Evolutionary conservation across 2,797 vertebrate species (phyloP).

Genomic region (Nasua narica): DNA sequence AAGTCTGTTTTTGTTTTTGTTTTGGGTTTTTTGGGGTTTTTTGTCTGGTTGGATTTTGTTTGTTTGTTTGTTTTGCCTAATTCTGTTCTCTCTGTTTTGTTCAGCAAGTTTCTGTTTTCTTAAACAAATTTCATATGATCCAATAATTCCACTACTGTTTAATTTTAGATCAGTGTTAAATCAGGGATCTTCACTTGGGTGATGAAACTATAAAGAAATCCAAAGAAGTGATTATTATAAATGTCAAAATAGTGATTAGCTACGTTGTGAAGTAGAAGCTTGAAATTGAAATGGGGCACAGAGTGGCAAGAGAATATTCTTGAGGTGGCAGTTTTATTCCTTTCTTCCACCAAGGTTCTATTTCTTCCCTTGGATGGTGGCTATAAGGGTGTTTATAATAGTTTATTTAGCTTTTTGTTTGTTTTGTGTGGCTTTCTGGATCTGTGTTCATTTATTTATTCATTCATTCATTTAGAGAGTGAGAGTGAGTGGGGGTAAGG

Average conservation of each 20-base stretch:
- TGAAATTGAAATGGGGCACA: not conserved
- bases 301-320: not conserved
- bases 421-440: not conserved
- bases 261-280: not conserved
- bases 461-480: not conserved
- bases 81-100: not conserved
- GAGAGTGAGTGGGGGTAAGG: no score
- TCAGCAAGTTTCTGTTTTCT: not conserved
- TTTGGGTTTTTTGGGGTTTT: no score
- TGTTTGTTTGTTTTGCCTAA: not conserved
- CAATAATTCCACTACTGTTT: not conserved
- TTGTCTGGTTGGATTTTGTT: not conserved
- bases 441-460: not conserved
- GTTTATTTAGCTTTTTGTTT: not conserved
- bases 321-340: not conserved
- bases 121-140: not conserved
- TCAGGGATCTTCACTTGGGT: not conserved
- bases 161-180: not conserved
- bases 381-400: not conserved
- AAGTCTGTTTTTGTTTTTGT: not conserved
- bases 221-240: not conserved
- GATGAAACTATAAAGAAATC: not conserved
- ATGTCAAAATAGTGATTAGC: not conserved
- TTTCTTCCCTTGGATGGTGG: not conserved
- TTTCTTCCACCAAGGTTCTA: not conserved